Percentiles rank a stretch among this genome's conserved stretches.
phyloP scores from a whole-genome alignment of 2,797 vertebrate genomes.

The Onychomys arenicola region DNA sequence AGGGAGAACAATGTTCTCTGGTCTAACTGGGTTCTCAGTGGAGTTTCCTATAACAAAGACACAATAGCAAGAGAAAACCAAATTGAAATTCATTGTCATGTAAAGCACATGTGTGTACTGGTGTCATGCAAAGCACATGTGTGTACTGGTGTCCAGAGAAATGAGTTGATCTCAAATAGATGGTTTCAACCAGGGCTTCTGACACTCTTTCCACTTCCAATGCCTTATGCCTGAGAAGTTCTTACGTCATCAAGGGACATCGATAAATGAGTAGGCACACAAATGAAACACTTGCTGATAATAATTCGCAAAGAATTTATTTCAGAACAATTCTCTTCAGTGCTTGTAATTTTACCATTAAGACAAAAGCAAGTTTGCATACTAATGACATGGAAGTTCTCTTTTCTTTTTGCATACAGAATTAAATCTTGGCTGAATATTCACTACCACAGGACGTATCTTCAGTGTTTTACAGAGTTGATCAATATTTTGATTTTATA shows the following conservation, averaged over 20 bases:
- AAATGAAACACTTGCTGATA: neutral
- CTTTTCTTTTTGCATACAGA: neutral
- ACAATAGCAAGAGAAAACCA: neutral
- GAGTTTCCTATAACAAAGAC: neutral
- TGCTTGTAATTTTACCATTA: neutral
- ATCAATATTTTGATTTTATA: slow-evolving; percentile 23
- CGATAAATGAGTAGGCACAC: neutral
- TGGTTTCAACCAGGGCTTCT: neutral
- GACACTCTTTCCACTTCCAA: neutral
- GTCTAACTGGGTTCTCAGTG: neutral
- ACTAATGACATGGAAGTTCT: neutral
- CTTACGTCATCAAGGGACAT: neutral
- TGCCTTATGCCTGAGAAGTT: neutral
- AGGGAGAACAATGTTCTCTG: neutral
- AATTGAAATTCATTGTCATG: neutral
- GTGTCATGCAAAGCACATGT: no score
- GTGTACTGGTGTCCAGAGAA: neutral
- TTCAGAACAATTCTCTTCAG: neutral
- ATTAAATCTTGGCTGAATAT: neutral
- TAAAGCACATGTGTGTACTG: no score
- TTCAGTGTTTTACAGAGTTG: neutral
- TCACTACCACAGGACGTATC: neutral
- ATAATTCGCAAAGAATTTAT: neutral
- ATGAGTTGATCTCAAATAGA: neutral
- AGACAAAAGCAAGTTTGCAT: neutral